Evolutionary conservation across 2,888 invertebrate genomes (phyloP), one percentile per base, ranked within the genome.

Genomic region (Agrotis puta): DNA sequence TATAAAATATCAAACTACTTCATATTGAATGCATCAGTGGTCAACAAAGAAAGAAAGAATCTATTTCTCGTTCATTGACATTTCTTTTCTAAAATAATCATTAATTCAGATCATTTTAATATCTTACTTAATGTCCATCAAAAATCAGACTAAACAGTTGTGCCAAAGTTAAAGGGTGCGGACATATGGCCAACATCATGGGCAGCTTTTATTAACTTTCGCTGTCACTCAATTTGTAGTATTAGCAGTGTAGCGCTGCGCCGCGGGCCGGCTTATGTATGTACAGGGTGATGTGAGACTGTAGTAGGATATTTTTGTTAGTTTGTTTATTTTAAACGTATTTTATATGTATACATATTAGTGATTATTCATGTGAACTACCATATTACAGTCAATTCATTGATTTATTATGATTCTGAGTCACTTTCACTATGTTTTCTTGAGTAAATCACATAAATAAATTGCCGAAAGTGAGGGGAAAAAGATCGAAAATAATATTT

Each of bases 151-250:
- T 81, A 82, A 83, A 84, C 87, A 88, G 81, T 85, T 85, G 85
- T 84, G 63, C 58, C 43, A 63, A 24, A 59, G 16, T 61, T 57
- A 85, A 90, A 91, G 94, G 94, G 94, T 88, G 92, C 86, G 88
- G 90, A 89, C 95, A 96, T 96, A 95, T 95, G 95, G 94, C 88
- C 77, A 85, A 91, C 90, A 92, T 95, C 94, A 93, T 79, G 85
- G 79, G 27, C 89, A 79, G 91, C 89, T 92, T 94, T 95, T 95
- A 96, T 96, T 94, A 95, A 95, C 94, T 92, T 88, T 88, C 87
- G 87, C 95, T 94, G 95, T 94, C 95, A 94, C 93, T 95, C 94
- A 95, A 92, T 94, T 90, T 91, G 89, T 87, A 90, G 94, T 93
- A 95, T 95, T 94, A 95, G 92, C 90, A 83, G 88, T 88, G 89